Conservation (phyloP, 1,140 invertebrate species). For the Pemphigus obesinymphae region DNA sequence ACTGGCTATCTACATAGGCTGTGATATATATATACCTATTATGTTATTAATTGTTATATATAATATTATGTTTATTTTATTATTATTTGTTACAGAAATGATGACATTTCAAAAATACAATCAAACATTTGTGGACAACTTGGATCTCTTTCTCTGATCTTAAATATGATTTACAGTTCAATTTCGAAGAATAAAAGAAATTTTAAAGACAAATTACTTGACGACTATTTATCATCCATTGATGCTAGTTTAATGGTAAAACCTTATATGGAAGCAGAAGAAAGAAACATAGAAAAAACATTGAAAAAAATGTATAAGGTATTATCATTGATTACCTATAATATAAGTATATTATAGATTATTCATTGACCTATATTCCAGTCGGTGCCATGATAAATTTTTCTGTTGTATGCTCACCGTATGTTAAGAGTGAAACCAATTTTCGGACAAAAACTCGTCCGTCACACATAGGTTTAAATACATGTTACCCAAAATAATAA, state of each 20-base stretch:
- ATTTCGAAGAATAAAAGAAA: not conserved
- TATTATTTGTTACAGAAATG: conserved; percentile 1
- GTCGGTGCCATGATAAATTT: too few species aligned
- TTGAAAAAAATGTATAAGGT: conserved; percentile 17
- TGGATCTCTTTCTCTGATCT: not conserved
- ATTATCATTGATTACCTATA: not conserved
- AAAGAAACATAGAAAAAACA: not conserved
- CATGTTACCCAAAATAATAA: too few species aligned
- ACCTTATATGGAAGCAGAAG: conserved; percentile 19
- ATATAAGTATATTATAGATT: not conserved
- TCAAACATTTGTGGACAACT: conserved; percentile 23
- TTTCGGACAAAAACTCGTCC: too few species aligned
- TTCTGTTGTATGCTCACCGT: too few species aligned
- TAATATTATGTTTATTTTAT: not conserved
- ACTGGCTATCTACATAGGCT: too few species aligned
- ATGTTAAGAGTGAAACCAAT: too few species aligned
- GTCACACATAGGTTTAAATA: too few species aligned
- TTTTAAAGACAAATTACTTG: not conserved
- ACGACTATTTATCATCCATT: conserved; percentile 8
- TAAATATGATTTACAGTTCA: not conserved
- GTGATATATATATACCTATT: too few species aligned
- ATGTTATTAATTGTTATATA: not conserved
- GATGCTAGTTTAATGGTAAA: conserved; percentile 21
- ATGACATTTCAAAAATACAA: conserved; percentile 11
- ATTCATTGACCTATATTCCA: too few species aligned